Base-by-base conservation (phyloP, 2,888 invertebrate genomes). In the Tachystola acroxantha region DNA sequence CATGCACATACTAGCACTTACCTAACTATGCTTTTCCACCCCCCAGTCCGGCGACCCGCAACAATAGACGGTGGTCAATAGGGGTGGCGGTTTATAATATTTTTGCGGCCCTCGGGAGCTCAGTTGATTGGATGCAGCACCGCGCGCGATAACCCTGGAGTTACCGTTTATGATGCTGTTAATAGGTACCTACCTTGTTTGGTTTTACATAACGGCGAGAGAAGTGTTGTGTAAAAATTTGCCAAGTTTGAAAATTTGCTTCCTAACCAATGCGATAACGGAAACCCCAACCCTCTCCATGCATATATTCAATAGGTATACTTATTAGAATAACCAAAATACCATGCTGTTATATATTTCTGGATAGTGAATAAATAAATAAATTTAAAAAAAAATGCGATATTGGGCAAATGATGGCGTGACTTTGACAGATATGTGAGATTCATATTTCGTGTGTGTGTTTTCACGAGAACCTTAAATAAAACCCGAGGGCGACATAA, bases 91-190 rank as follows among this genome's bases (percentile, higher is more conserved):
- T 51, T 59, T 57, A 55, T 57, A 52, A 52, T 67, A 68, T 72
- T 70, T 70, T 69, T 57, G 58, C 61, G 59, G 60, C 34, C 61
- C 34, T 69, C 35, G 68, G 65, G 71, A 60, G 46, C 50, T 24
- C 41, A 50, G 48, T 51, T 70, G 74, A 78, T 77, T 74, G 76
- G 69, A 72, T 67, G 68, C 67, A 57, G 48, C 56, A 53, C 45
- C 60, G 65, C 57, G 53, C 40, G 38, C 45, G 63, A 65, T 65
- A 57, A 52, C 48, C 58, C 37, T 31, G 37, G 52, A 53, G 46
- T 52, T 53, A 47, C 53, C 53, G 58, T 64, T 64, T 61, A 64
- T 52, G 50, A 48, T 45, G 44, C 36, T 52, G 58, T 58, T 62
- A 64, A 65, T 64, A 60, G 50, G 11, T 12, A 5, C 29, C 6